phyloP scores from a whole-genome alignment of 30 jellyfish, hydroid and myxozoan genomes.

The Cassiopea xamachana region DNA sequence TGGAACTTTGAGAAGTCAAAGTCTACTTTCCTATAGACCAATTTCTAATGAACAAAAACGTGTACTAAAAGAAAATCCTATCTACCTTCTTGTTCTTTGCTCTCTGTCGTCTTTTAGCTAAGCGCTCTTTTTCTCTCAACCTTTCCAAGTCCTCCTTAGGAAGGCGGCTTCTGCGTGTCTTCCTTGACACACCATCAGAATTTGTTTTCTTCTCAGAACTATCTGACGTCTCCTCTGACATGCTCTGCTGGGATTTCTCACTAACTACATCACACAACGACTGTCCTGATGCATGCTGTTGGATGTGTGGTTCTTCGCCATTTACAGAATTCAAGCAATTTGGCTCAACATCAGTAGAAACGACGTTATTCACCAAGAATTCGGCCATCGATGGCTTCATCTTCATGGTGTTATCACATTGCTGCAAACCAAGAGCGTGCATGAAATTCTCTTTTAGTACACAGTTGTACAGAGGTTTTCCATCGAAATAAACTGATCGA shows the following conservation, averaged over 20 bases:
- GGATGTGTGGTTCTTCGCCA: slow-evolving; percentile 3
- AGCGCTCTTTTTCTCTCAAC: slow-evolving; percentile 79
- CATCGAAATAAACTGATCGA: slow-evolving; percentile 1
- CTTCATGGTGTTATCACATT: background rate
- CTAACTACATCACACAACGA: background rate
- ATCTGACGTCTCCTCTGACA: slow-evolving; percentile 49
- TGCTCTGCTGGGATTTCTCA: slow-evolving; percentile 20
- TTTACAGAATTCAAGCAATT: background rate
- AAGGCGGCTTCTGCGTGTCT: slow-evolving; percentile 31
- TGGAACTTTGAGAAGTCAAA: too few relatives aligned
- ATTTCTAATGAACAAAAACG: too few relatives aligned
- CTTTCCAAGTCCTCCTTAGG: slow-evolving; percentile 79
- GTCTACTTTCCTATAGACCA: too few relatives aligned
- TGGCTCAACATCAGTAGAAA: background rate
- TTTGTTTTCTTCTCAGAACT: slow-evolving; percentile 12
- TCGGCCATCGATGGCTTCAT: background rate
- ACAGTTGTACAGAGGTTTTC: slow-evolving; percentile 7
- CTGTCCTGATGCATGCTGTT: background rate
- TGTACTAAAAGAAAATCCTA: background rate
- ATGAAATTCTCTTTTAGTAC: slow-evolving; percentile 5
- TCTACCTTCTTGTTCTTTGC: slow-evolving; percentile 49
- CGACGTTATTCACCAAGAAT: background rate
- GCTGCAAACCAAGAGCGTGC: slow-evolving; percentile 34
- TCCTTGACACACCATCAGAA: background rate
- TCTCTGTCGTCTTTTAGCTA: slow-evolving; percentile 82